Conservation (phyloP, 2,888 invertebrate genomes). For the Plemyria rubiginata region DNA sequence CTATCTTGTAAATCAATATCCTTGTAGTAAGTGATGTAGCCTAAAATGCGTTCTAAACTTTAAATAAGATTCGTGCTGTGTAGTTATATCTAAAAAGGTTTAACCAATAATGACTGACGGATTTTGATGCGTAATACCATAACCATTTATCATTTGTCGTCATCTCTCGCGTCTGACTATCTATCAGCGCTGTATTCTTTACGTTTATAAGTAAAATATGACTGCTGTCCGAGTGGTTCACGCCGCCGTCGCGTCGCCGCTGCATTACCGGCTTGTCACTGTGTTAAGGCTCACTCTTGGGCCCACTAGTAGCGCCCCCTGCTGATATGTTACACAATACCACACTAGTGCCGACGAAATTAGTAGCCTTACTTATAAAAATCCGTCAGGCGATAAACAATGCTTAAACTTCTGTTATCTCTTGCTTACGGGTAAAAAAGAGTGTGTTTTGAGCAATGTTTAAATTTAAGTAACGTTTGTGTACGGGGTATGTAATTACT, state of each 20-base stretch:
- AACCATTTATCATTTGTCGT: conserved; percentile 63
- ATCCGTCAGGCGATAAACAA: conserved; percentile 40
- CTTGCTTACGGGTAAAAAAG: too few species aligned
- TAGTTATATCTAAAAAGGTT: too few species aligned
- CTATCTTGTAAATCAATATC: too few species aligned
- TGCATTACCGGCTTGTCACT: conserved; percentile 41
- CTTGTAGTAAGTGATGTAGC: too few species aligned
- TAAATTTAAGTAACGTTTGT: too few species aligned
- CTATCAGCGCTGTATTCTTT: conserved; percentile 67
- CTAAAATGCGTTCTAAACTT: too few species aligned
- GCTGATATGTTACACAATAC: conserved; percentile 72
- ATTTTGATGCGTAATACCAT: background rate
- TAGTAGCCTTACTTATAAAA: conserved; percentile 51
- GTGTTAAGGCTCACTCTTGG: conserved; percentile 67
- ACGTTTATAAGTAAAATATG: conserved; percentile 69
- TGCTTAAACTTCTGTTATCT: background rate
- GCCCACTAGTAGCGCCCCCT: conserved; percentile 80
- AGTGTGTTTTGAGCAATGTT: too few species aligned
- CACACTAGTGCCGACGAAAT: conserved; percentile 69
- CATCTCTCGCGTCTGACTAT: conserved; percentile 68
- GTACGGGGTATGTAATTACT: too few species aligned
- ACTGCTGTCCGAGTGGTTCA: conserved; percentile 47
- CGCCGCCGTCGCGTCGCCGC: conserved; percentile 29
- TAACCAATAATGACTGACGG: too few species aligned
- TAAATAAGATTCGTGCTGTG: too few species aligned